These are phyloP conservation scores for Tadarida brasiliensis DNA, from an alignment of 2,797 vertebrate genomes.

Conservation along the genomic window DNA sequence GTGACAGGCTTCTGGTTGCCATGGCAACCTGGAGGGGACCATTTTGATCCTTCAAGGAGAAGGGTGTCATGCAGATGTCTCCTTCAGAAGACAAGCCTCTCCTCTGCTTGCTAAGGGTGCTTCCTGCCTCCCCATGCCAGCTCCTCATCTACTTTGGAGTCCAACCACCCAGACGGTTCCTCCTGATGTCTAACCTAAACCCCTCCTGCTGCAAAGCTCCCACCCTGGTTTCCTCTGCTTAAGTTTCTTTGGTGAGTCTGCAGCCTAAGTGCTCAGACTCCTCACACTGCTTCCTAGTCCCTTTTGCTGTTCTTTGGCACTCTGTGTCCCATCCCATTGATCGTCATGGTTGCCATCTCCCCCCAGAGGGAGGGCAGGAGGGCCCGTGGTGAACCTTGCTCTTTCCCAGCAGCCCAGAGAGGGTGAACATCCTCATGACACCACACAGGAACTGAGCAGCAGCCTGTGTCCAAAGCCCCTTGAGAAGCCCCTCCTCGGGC, in stretches of 20 bases:
- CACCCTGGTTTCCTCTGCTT: neutral
- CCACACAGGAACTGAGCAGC: neutral
- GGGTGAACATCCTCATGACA: neutral
- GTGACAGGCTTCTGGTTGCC: slow-evolving; percentile 6
- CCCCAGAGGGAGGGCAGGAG: neutral
- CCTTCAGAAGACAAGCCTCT: neutral
- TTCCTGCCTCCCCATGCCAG: neutral
- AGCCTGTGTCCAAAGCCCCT: neutral
- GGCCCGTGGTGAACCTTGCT: neutral
- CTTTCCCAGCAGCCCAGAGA: neutral
- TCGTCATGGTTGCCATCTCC: neutral
- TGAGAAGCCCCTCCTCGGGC: rapidly evolving
- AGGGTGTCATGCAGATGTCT: neutral
- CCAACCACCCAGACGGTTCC: neutral
- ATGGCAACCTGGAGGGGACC: slow-evolving; percentile 32
- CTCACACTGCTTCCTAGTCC: neutral
- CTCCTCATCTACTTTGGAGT: neutral
- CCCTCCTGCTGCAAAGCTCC: neutral
- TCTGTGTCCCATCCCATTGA: neutral
- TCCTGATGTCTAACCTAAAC: neutral
- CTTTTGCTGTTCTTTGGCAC: neutral
- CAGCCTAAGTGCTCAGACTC: neutral
- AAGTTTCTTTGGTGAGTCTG: neutral
- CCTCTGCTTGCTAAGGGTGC: neutral
- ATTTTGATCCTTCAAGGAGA: neutral